Conservation (phyloP, 2,888 invertebrate species). For the Unio pictorum region DNA sequence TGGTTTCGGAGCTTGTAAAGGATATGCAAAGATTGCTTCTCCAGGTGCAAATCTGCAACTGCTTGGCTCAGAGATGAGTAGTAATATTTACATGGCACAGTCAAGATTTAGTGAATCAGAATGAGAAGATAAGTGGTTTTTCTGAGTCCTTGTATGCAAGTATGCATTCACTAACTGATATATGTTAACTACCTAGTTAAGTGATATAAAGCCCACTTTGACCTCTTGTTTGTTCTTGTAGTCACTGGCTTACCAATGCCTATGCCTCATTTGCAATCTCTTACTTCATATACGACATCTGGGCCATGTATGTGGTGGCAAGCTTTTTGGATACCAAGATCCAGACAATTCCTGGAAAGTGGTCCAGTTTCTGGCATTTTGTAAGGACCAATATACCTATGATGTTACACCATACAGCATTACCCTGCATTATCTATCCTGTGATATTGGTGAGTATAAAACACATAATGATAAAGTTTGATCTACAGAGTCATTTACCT, state of each 20-base stretch:
- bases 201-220: neutral
- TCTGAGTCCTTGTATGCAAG: too few relatives aligned
- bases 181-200: too few relatives aligned
- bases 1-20: too few relatives aligned
- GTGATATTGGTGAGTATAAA: constrained; percentile 56
- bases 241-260: constrained; percentile 56
- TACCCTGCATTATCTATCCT: constrained; percentile 61
- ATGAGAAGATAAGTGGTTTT: too few relatives aligned
- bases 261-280: constrained; percentile 63
- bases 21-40: too few relatives aligned
- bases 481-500: too few relatives aligned
- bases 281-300: constrained; percentile 62
- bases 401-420: constrained; percentile 58
- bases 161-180: too few relatives aligned
- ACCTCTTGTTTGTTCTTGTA: constrained; percentile 34
- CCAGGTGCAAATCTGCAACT: too few relatives aligned
- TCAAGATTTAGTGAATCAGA: too few relatives aligned
- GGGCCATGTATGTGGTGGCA: constrained; percentile 59
- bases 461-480: neutral
- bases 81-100: too few relatives aligned
- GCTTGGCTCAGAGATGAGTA: too few relatives aligned
- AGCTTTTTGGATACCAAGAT: constrained; percentile 27
- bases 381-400: constrained; percentile 42
- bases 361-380: constrained; percentile 34
- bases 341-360: constrained; percentile 6